Percentiles rank a stretch among this genome's conserved stretches.
Conservation (phyloP, 2,888 invertebrate genomes). For the Electrophaes corylata region DNA sequence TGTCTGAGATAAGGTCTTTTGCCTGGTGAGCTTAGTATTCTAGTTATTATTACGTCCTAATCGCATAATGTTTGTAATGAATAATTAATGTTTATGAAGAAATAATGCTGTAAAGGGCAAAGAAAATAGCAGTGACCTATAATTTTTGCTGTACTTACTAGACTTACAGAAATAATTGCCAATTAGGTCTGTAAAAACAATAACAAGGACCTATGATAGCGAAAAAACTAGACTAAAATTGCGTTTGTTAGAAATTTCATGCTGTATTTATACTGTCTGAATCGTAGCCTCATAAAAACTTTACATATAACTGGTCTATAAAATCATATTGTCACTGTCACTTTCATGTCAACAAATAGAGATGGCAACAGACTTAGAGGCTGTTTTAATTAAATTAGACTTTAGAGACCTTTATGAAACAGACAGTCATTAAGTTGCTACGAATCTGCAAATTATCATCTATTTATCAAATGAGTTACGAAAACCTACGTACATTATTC, state of each 20-base stretch:
- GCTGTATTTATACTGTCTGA: too few relatives aligned
- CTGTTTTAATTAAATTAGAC: too few relatives aligned
- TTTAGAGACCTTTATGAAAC: not conserved
- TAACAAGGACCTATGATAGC: too few relatives aligned
- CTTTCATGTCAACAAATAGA: too few relatives aligned
- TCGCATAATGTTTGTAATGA: constrained; percentile 4
- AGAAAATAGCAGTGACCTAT: constrained; percentile 9
- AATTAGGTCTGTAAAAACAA: too few relatives aligned
- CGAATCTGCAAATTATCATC: not conserved
- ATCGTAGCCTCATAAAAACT: too few relatives aligned
- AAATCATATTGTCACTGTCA: too few relatives aligned
- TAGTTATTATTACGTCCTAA: not conserved
- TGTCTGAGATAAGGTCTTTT: not conserved
- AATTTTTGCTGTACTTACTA: not conserved
- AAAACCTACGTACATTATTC: constrained; percentile 19
- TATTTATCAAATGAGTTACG: constrained; percentile 12
- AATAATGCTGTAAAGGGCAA: constrained; percentile 7
- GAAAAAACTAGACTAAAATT: too few relatives aligned
- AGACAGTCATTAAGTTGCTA: not conserved
- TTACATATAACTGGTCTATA: too few relatives aligned
- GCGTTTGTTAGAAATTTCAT: too few relatives aligned
- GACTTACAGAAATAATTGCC: too few relatives aligned
- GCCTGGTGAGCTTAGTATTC: not conserved
- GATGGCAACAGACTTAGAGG: too few relatives aligned
- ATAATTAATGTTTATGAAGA: not conserved